Evolutionary conservation across 2,888 invertebrate species (phyloP).

Genomic region (Eumerus sabulonum): DNA sequence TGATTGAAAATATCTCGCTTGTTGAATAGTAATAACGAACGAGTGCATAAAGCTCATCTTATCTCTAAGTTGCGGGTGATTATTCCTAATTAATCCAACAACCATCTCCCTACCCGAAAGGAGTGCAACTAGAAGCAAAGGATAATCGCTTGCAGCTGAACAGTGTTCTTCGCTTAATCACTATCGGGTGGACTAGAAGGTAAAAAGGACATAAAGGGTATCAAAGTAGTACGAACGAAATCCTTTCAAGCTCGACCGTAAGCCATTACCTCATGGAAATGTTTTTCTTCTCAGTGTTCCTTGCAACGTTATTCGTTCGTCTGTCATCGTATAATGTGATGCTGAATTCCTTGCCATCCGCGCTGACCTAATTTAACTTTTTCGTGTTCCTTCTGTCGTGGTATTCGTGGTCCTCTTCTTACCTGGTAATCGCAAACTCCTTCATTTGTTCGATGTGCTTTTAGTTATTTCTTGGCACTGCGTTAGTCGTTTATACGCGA

Average conservation of each 20-base stretch:
- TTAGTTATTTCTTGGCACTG: no score
- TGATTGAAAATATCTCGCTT: slow-evolving; percentile 61
- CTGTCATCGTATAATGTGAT: slow-evolving; percentile 31
- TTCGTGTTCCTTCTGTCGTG: slow-evolving; percentile 41
- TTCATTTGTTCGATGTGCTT: no score
- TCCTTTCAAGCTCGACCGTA: slow-evolving; percentile 46
- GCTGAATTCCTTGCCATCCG: slow-evolving; percentile 39
- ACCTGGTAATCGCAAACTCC: no score
- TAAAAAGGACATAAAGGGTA: slow-evolving; percentile 10
- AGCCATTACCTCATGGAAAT: slow-evolving; percentile 26
- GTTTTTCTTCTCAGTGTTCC: slow-evolving; percentile 53
- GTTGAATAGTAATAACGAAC: slow-evolving; percentile 66
- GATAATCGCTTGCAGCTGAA: slow-evolving; percentile 62
- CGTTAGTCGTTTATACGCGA: no score
- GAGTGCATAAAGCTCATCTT: background rate
- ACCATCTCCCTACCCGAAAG: no score
- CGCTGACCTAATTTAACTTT: slow-evolving; percentile 61
- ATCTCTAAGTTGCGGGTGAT: no score
- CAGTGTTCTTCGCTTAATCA: slow-evolving; percentile 41
- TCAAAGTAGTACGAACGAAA: slow-evolving; percentile 29
- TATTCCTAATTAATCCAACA: no score
- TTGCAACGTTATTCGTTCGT: slow-evolving; percentile 20
- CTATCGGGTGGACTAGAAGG: slow-evolving; percentile 12
- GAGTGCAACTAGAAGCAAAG: slow-evolving; percentile 23
- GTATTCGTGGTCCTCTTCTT: slow-evolving; percentile 19